phyloP scores from a whole-genome alignment of 2,113 vertebrate species.

The Nycticebus coucang region DNA sequence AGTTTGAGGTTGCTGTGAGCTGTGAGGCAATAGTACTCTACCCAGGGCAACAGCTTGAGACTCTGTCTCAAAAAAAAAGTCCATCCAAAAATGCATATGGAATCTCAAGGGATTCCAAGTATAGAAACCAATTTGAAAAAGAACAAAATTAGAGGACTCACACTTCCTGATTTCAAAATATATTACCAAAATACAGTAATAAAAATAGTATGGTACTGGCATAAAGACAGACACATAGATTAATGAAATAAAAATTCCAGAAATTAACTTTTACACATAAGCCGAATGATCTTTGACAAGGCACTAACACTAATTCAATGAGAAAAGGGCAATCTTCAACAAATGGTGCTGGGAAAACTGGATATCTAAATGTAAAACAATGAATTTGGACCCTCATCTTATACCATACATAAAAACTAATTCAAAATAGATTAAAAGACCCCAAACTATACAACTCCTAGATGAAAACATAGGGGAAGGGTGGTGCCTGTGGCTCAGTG shows the following conservation, averaged over 20 bases:
- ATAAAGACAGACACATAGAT: neutral
- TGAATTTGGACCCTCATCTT: neutral
- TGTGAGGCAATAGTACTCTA: too few species aligned
- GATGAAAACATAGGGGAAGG: neutral
- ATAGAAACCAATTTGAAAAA: slow-evolving; percentile 27
- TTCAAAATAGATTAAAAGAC: neutral
- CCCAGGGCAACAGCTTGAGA: too few species aligned
- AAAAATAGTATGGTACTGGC: neutral
- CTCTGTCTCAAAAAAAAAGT: neutral
- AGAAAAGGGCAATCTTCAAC: neutral
- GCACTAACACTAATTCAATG: neutral
- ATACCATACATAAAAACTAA: neutral
- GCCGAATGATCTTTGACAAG: neutral
- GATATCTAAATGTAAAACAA: neutral
- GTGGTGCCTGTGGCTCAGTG: too few species aligned
- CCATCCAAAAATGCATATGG: neutral
- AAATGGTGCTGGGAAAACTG: neutral
- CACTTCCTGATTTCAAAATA: neutral
- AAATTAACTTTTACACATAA: neutral
- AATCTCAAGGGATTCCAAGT: neutral
- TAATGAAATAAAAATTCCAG: neutral
- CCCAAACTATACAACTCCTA: neutral
- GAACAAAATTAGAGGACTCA: neutral
- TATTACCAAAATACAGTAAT: neutral
- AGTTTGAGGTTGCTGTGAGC: too few species aligned